phyloP scores from a whole-genome alignment of 2,797 vertebrate species.

The Schizothorax lantsangensis region DNA sequence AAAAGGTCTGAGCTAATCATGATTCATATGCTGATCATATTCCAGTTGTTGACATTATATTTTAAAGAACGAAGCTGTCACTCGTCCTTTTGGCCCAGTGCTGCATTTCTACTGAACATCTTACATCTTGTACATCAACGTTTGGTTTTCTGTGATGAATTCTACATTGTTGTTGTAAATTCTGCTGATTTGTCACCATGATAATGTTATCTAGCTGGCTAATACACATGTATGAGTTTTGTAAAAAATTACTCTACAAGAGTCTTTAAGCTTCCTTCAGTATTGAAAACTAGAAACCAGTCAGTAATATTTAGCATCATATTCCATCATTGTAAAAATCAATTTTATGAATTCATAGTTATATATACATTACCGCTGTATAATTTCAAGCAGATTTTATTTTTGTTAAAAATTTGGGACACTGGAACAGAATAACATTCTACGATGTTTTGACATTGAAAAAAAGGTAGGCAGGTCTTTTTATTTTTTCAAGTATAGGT shows the following conservation, averaged over 20 bases:
- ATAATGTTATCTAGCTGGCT: neutral
- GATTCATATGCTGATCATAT: constrained; percentile 20
- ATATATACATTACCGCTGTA: neutral
- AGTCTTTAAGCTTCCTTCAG: neutral
- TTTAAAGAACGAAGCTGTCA: constrained; percentile 19
- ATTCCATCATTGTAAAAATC: neutral
- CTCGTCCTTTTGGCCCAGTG: neutral
- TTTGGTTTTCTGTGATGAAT: neutral
- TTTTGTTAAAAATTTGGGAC: neutral
- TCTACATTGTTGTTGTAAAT: neutral
- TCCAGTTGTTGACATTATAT: neutral
- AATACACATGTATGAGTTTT: neutral
- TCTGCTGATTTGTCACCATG: neutral
- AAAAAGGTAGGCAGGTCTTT: neutral
- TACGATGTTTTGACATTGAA: neutral
- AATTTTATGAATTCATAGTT: neutral
- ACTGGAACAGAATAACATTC: neutral
- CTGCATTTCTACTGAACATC: neutral
- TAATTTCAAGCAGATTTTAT: neutral
- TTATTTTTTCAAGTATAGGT: neutral
- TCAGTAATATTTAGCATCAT: neutral
- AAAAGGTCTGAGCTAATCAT: constrained; percentile 9
- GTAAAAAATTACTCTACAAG: neutral
- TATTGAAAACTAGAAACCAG: neutral
- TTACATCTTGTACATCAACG: neutral